These are phyloP conservation scores for Tragulus kanchil DNA, from an alignment of 2,113 vertebrate species.

Conservation along the genomic window DNA sequence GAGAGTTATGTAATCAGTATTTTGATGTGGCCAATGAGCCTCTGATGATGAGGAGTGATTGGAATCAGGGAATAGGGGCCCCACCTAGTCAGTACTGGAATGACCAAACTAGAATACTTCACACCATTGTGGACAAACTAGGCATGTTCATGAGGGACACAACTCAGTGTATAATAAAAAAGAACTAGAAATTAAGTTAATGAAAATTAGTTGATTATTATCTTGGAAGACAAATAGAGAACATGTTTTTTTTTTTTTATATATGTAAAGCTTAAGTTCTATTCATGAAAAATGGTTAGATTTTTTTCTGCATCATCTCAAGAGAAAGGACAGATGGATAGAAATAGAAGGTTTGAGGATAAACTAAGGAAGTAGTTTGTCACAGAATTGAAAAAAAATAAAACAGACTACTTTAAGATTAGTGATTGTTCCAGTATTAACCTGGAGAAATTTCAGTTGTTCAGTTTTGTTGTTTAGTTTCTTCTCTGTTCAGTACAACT, in stretches of 20 bases:
- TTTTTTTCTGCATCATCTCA: background rate
- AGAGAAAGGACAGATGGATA: background rate
- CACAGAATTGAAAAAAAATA: constrained; percentile 11
- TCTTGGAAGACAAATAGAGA: background rate
- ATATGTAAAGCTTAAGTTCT: background rate
- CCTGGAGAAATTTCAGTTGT: constrained; percentile 30
- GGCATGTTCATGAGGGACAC: background rate
- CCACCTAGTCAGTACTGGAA: background rate
- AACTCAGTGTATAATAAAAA: background rate
- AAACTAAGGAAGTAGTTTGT: constrained; percentile 42
- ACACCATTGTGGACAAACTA: background rate
- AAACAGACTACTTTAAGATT: background rate
- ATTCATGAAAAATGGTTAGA: background rate
- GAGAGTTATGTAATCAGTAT: background rate
- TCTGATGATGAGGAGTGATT: background rate
- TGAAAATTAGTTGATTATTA: background rate
- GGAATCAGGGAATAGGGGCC: background rate
- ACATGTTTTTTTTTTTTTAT: background rate
- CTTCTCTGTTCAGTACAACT: background rate
- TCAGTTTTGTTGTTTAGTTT: background rate
- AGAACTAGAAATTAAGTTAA: background rate
- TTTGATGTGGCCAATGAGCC: background rate
- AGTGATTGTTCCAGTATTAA: background rate
- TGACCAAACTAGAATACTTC: background rate
- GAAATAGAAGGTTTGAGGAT: background rate